Evolutionary conservation across 2,888 invertebrate species (phyloP).

Genomic region (Ophioninae sp.): DNA sequence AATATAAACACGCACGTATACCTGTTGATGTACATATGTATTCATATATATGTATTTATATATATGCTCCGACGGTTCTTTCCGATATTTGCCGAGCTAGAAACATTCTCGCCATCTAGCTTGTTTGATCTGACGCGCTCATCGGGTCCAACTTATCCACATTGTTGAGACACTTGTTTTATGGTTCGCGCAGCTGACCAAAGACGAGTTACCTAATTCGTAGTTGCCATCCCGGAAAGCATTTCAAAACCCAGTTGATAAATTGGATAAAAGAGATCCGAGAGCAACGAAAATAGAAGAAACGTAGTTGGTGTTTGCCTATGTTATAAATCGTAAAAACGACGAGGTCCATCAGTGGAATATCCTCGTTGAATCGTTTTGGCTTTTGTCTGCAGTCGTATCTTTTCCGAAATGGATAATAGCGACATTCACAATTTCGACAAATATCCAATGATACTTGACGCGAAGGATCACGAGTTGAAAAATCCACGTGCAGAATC

Average conservation of each 20-base stretch:
- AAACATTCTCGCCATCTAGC: constrained; percentile 11
- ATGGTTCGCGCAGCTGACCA: constrained; percentile 26
- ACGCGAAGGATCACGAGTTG: not conserved
- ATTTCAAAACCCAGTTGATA: not conserved
- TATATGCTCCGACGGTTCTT: constrained; percentile 1
- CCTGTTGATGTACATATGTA: not conserved
- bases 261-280: not conserved
- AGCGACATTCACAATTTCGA: not conserved
- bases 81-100: constrained; percentile 24
- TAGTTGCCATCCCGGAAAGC: not conserved
- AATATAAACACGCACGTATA: constrained; percentile 23
- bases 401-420: not conserved
- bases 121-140: constrained; percentile 32
- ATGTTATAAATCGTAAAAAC: not conserved
- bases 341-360: not conserved
- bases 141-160: constrained; percentile 12
- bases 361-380: not conserved
- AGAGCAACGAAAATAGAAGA: not conserved
- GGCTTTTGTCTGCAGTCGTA: not conserved
- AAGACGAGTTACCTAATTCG: constrained; percentile 15
- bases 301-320: not conserved
- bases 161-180: not conserved
- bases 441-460: not conserved
- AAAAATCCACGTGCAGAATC: too few relatives aligned
- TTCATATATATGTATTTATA: not conserved